These are phyloP conservation scores for Girardinichthys multiradiatus DNA, from an alignment of 2,113 vertebrate genomes.

Conservation along the genomic window DNA sequence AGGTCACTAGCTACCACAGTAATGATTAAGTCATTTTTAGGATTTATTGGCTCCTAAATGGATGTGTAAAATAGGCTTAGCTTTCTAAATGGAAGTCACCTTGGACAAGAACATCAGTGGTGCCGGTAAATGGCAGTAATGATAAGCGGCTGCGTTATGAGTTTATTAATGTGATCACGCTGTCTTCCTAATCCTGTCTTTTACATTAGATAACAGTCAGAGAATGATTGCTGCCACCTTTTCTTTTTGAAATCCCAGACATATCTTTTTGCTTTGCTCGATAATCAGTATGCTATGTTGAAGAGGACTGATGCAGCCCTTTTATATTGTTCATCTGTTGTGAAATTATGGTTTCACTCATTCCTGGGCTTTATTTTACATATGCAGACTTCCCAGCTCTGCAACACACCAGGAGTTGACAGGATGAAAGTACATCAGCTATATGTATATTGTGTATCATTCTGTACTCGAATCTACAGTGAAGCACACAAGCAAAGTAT, in stretches of 20 bases:
- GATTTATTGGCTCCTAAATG: constrained; percentile 59
- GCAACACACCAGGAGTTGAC: constrained; percentile 11
- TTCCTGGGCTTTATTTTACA: constrained; percentile 16
- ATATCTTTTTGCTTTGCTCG: constrained; percentile 22
- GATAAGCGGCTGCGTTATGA: constrained; percentile 61
- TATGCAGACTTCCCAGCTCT: constrained; percentile 32
- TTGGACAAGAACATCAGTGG: constrained; percentile 60
- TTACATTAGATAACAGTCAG: constrained; percentile 52
- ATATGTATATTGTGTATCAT: neutral
- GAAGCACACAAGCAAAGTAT: neutral
- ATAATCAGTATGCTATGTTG: constrained; percentile 12
- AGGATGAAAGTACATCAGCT: constrained; percentile 1
- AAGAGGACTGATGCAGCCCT: neutral
- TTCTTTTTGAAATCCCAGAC: constrained; percentile 44
- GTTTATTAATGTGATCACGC: constrained; percentile 65
- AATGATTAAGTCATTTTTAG: constrained; percentile 41
- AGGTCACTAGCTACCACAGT: constrained; percentile 40
- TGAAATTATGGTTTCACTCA: constrained; percentile 34
- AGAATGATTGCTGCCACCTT: constrained; percentile 45
- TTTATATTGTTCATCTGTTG: constrained; percentile 13
- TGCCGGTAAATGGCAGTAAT: constrained; percentile 57
- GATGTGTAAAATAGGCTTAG: constrained; percentile 56
- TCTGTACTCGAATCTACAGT: neutral
- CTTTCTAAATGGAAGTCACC: constrained; percentile 68
- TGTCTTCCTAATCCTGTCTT: constrained; percentile 59